Evolutionary conservation across 2,888 invertebrate species (phyloP).

Genomic region (Brachypterus glaber): DNA sequence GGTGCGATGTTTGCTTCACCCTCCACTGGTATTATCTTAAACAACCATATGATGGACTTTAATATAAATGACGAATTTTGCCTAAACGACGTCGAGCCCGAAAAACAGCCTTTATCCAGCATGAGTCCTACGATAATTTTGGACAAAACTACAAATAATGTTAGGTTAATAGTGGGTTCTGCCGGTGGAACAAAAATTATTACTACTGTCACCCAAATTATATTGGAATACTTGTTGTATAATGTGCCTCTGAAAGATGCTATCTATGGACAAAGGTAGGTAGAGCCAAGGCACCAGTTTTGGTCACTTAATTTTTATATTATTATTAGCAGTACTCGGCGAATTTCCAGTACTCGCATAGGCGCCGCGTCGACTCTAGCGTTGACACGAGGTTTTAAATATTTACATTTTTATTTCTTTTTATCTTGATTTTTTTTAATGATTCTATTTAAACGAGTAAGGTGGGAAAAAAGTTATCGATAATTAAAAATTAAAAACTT

Average conservation of each 20-base stretch:
- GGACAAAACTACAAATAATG: constrained; percentile 46
- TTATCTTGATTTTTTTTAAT: no score
- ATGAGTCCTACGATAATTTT: constrained; percentile 76
- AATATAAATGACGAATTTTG: constrained; percentile 51
- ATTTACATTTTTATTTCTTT: no score
- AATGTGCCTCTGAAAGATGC: background rate
- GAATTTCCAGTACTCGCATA: no score
- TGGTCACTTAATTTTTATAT: no score
- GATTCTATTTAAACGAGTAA: no score
- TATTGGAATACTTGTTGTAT: constrained; percentile 15
- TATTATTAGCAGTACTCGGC: no score
- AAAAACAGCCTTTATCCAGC: constrained; percentile 75
- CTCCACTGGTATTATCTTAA: constrained; percentile 67
- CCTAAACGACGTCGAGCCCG: constrained; percentile 64
- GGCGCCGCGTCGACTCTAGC: no score
- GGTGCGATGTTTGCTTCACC: constrained; percentile 55
- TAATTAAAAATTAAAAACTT: no score
- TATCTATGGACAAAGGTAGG: background rate
- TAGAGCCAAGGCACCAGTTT: no score
- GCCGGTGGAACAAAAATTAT: constrained; percentile 84
- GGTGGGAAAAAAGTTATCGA: no score
- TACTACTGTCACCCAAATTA: constrained; percentile 60
- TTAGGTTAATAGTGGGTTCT: constrained; percentile 58
- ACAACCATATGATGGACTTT: constrained; percentile 82
- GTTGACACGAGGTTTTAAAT: no score